A percentile compares a stretch with the other conserved stretches of the same genome.
Conservation (phyloP, 2,888 invertebrate species). For the Physocephala rufipes region DNA sequence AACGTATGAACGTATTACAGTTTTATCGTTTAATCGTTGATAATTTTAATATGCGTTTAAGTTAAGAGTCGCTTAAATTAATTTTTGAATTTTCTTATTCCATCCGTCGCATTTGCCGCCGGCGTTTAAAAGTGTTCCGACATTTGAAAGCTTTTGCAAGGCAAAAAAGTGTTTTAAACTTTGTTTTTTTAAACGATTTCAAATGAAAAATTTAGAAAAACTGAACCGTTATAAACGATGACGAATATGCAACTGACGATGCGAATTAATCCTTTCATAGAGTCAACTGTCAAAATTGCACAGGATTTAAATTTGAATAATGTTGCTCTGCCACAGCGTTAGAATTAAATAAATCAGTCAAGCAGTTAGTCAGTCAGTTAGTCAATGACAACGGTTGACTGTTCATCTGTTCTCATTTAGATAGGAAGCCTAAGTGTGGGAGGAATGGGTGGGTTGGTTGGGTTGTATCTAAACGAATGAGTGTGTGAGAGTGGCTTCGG, state of each 20-base stretch:
- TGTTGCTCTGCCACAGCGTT: constrained; percentile 23
- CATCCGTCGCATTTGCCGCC: constrained; percentile 17
- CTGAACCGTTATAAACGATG: constrained; percentile 56
- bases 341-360: constrained; percentile 40
- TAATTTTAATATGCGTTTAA: not conserved
- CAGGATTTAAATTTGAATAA: constrained; percentile 25
- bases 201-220: not conserved
- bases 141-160: constrained; percentile 9
- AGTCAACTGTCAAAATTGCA: constrained; percentile 8
- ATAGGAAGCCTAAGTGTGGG: not conserved
- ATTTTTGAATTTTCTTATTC: not conserved
- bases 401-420: constrained; percentile 11
- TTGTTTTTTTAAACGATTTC: constrained; percentile 8
- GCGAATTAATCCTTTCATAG: constrained; percentile 59
- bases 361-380: constrained; percentile 37
- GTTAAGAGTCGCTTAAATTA: not conserved
- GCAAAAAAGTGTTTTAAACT: not conserved
- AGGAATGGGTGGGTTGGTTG: too few relatives aligned
- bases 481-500: too few relatives aligned
- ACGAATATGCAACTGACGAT: constrained; percentile 59
- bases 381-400: constrained; percentile 26
- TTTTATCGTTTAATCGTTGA: not conserved
- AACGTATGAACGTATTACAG: too few relatives aligned
- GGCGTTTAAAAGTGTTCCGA: not conserved
- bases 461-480: too few relatives aligned